Percentiles rank a stretch among this genome's conserved stretches.
These are phyloP conservation scores for Desmodus rotundus DNA, from an alignment of 2,113 vertebrate genomes.

Conservation along the genomic window DNA sequence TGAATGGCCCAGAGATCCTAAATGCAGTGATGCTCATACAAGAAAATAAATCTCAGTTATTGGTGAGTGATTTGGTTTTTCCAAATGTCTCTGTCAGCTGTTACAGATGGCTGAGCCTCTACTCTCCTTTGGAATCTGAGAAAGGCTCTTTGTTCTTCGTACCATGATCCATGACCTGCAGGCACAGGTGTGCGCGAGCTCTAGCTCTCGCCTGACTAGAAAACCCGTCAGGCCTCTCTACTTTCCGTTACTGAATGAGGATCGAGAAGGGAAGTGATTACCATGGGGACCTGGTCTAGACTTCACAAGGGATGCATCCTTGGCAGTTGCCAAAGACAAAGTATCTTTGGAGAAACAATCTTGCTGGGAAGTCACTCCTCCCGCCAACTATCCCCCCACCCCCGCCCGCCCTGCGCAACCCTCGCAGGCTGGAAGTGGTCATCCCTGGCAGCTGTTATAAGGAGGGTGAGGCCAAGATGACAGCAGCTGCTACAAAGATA, in stretches of 20 bases:
- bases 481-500: constrained; percentile 29
- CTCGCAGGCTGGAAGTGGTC: background rate
- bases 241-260: background rate
- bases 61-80: background rate
- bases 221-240: background rate
- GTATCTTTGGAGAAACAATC: background rate
- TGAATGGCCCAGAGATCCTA: background rate
- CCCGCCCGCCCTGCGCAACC: background rate
- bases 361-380: background rate
- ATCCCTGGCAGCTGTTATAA: constrained; percentile 22
- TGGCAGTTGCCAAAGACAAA: constrained; percentile 17
- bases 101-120: background rate
- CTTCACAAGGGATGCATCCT: background rate
- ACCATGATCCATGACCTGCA: background rate
- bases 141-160: background rate
- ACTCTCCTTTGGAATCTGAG: background rate
- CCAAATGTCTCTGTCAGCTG: background rate
- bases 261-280: background rate
- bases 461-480: background rate
- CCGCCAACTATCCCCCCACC: accelerated
- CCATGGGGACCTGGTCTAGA: background rate
- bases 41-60: background rate
- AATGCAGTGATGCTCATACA: background rate
- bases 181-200: constrained; percentile 25
- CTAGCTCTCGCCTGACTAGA: background rate